Percentiles rank a stretch among this genome's conserved stretches.
These are phyloP conservation scores for Stegodyphus dumicola DNA, from an alignment of 1,140 invertebrate genomes.

Conservation along the genomic window DNA sequence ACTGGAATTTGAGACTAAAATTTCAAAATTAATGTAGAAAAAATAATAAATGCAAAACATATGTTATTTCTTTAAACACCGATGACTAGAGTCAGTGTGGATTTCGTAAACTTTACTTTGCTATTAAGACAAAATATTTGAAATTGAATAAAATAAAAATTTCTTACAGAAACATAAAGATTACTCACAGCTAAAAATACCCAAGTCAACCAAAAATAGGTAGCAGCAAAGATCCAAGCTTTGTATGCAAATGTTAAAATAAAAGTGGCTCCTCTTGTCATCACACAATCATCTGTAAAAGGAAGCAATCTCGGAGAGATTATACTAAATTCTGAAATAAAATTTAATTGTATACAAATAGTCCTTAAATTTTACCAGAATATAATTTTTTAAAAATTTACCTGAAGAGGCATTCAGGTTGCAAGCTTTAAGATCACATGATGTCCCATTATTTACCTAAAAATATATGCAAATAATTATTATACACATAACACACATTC, in stretches of 20 bases:
- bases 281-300: conserved; percentile 65
- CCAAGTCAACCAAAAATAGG: conserved; percentile 70
- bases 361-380: neutral
- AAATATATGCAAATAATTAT: neutral
- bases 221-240: conserved; percentile 71
- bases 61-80: too few species aligned
- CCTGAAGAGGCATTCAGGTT: conserved; percentile 12
- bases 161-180: neutral
- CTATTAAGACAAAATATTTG: too few species aligned
- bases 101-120: too few species aligned
- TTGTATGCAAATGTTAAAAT: conserved; percentile 70
- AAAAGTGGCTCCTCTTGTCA: conserved; percentile 68
- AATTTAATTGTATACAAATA: neutral
- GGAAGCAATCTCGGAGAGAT: neutral
- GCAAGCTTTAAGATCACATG: conserved; percentile 7
- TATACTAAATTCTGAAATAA: neutral
- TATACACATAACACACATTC: too few species aligned
- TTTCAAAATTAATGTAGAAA: too few species aligned
- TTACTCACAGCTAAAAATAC: conserved; percentile 67
- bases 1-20: too few species aligned
- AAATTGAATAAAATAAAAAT: neutral
- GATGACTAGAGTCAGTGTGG: too few species aligned
- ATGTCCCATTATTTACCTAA: neutral
- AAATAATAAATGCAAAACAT: too few species aligned
- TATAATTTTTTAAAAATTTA: neutral